Conservation (phyloP, 2,888 invertebrate species). For the Phengaris alcon region DNA sequence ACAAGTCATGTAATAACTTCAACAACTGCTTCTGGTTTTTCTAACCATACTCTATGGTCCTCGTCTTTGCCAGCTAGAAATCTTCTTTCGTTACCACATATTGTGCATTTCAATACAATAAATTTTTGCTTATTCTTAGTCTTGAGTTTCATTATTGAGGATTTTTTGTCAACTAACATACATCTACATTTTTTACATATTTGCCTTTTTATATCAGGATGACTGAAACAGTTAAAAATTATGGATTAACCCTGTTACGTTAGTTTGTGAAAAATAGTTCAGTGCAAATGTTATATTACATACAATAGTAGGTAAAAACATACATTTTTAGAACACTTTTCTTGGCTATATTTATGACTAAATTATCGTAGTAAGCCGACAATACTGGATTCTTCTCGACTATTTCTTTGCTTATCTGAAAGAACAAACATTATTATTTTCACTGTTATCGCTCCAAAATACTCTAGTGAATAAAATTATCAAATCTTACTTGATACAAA, state of each 20-base stretch:
- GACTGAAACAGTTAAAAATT: slow-evolving; percentile 57
- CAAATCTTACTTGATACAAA: slow-evolving; percentile 80
- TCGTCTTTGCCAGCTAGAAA: slow-evolving; percentile 53
- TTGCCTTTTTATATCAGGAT: slow-evolving; percentile 80
- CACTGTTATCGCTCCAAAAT: too few species aligned
- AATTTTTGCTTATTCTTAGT: slow-evolving; percentile 62
- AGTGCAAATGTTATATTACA: slow-evolving; percentile 18
- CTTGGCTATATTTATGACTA: slow-evolving; percentile 77
- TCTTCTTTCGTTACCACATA: slow-evolving; percentile 50
- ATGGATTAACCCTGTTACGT: neutral
- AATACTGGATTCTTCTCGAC: slow-evolving; percentile 59
- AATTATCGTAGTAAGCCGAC: slow-evolving; percentile 78
- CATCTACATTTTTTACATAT: slow-evolving; percentile 80
- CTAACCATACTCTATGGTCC: slow-evolving; percentile 74
- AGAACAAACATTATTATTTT: slow-evolving; percentile 29
- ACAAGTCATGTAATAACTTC: slow-evolving; percentile 55
- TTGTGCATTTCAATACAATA: slow-evolving; percentile 71
- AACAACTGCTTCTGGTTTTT: slow-evolving; percentile 71
- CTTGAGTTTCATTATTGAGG: slow-evolving; percentile 72
- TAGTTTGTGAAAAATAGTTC: neutral
- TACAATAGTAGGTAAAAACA: slow-evolving; percentile 44
- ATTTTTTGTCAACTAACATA: slow-evolving; percentile 71
- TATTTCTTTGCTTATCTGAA: slow-evolving; percentile 75
- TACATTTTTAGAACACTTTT: slow-evolving; percentile 81
- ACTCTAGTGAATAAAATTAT: slow-evolving; percentile 15